Percentiles rank a stretch among this genome's conserved stretches.
Conservation (phyloP, 2,113 vertebrate genomes). For the Kryptolebias marmoratus region DNA sequence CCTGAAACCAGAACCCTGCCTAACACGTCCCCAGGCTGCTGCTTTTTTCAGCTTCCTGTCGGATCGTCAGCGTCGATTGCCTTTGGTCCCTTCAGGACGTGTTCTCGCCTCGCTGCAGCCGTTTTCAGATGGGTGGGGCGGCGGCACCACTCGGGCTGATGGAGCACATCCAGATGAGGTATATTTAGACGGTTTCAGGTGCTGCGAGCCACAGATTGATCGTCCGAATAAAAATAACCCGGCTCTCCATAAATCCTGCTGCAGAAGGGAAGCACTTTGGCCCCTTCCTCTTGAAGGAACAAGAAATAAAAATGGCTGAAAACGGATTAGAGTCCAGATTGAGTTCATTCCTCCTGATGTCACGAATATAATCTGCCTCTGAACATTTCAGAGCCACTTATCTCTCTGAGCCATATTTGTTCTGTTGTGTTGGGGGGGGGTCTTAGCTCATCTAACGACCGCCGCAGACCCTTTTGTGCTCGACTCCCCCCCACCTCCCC, state of each 20-base stretch:
- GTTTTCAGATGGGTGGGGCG: constrained; percentile 24
- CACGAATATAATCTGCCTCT: constrained; percentile 73
- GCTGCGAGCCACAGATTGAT: constrained; percentile 58
- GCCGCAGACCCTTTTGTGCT: constrained; percentile 61
- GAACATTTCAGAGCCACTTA: constrained; percentile 70
- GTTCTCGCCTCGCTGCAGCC: background rate
- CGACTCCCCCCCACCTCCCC: constrained; percentile 5
- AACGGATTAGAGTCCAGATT: constrained; percentile 70
- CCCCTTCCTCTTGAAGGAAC: constrained; percentile 26
- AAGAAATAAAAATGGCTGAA: constrained; percentile 9
- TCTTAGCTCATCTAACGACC: constrained; percentile 58
- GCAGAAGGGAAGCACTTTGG: constrained; percentile 7
- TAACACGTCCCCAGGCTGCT: constrained; percentile 6
- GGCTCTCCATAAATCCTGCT: constrained; percentile 25
- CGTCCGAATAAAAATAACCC: constrained; percentile 53
- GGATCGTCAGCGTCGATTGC: constrained; percentile 45
- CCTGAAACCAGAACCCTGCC: background rate
- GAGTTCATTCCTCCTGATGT: constrained; percentile 68
- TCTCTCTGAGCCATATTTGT: constrained; percentile 63
- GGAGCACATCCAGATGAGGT: constrained; percentile 34
- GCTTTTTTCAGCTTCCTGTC: background rate
- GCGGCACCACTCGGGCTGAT: constrained; percentile 27
- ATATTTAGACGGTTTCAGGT: constrained; percentile 64
- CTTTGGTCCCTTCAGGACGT: constrained; percentile 36
- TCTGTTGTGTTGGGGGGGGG: constrained; percentile 60